A percentile compares a stretch with the other conserved stretches of the same genome.
These are phyloP conservation scores for Diploscapter pachys DNA, from an alignment of 1,140 invertebrate genomes.

Conservation along the genomic window DNA sequence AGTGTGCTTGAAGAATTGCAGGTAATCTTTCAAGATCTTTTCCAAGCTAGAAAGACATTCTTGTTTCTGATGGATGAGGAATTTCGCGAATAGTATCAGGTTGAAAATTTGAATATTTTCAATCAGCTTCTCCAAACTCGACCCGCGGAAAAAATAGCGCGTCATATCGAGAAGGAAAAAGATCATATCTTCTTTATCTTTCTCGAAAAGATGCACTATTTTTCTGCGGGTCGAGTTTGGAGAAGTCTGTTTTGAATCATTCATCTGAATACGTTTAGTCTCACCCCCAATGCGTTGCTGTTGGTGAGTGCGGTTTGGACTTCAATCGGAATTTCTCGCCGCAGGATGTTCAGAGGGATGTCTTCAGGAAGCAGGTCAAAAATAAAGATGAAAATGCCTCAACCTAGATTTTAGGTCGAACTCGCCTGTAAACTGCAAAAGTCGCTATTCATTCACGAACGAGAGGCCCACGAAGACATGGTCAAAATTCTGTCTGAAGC, in stretches of 20 bases:
- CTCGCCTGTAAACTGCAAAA: constrained; percentile 80
- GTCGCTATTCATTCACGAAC: constrained; percentile 84
- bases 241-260: too few species aligned
- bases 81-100: too few species aligned
- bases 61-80: too few species aligned
- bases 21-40: neutral
- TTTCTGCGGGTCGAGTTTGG: too few species aligned
- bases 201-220: too few species aligned
- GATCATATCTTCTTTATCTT: too few species aligned
- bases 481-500: constrained; percentile 60
- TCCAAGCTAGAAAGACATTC: too few species aligned
- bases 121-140: too few species aligned
- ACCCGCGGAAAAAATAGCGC: too few species aligned
- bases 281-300: constrained; percentile 83
- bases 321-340: constrained; percentile 90
- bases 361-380: constrained; percentile 80
- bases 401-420: constrained; percentile 66
- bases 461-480: constrained; percentile 80
- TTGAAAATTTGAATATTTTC: constrained; percentile 39
- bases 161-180: too few species aligned
- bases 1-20: constrained; percentile 8
- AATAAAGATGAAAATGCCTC: too few species aligned
- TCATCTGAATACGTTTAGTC: constrained; percentile 62
- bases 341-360: constrained; percentile 76
- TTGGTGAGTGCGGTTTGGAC: constrained; percentile 89